Percentiles rank a stretch among this genome's conserved stretches.
These are phyloP conservation scores for Vannuccia rotundouncinata DNA, from an alignment of 2,888 invertebrate genomes.

Conservation along the genomic window DNA sequence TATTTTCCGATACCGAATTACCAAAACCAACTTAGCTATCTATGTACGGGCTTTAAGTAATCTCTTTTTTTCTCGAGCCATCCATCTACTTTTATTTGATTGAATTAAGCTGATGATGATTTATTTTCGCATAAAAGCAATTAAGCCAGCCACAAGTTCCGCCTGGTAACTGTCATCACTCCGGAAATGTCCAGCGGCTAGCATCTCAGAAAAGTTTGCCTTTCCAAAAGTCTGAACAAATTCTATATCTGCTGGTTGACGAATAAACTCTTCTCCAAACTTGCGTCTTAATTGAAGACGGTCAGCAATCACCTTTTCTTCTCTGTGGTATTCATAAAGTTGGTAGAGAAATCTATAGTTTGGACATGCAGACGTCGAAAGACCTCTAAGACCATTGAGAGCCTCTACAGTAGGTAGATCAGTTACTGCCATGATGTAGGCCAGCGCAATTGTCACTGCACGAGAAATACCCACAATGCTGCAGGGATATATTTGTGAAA, in stretches of 20 bases:
- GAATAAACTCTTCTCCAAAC: neutral
- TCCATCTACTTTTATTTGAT: no score
- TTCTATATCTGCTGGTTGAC: neutral
- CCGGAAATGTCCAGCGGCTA: neutral
- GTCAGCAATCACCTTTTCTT: neutral
- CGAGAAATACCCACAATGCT: neutral
- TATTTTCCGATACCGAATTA: no score
- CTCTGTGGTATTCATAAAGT: neutral
- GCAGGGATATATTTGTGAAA: no score
- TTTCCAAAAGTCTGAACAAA: neutral
- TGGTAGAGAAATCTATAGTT: neutral
- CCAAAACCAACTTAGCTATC: no score
- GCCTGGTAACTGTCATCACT: neutral
- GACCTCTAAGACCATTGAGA: neutral
- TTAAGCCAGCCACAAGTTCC: neutral
- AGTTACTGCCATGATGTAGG: neutral
- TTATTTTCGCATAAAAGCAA: neutral
- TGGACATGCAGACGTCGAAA: neutral
- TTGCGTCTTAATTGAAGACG: neutral
- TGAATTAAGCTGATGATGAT: neutral
- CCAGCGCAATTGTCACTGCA: neutral
- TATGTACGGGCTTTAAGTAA: no score
- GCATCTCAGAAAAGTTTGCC: neutral
- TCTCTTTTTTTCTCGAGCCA: no score
- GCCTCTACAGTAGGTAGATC: neutral